phyloP scores from a whole-genome alignment of 2,888 invertebrate genomes.

The Timema cristinae region DNA sequence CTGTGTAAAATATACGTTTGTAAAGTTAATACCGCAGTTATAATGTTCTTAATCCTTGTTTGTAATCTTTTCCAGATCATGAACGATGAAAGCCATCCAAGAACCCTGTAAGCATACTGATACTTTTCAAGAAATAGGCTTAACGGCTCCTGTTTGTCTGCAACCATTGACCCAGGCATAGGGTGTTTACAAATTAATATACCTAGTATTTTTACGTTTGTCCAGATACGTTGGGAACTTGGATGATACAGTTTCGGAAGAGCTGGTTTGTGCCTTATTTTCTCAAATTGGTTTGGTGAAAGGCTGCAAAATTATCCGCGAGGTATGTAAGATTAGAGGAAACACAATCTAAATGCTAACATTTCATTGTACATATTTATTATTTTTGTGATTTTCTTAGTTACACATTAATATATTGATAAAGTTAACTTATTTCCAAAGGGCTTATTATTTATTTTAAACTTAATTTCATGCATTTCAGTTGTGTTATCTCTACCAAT shows the following conservation, averaged over 20 bases:
- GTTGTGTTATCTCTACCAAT: too few relatives aligned
- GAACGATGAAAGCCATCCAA: slow-evolving; percentile 23
- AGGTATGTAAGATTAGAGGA: slow-evolving; percentile 40
- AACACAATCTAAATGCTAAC: too few relatives aligned
- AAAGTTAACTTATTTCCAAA: too few relatives aligned
- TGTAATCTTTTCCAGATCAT: slow-evolving; percentile 18
- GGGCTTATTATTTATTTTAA: too few relatives aligned
- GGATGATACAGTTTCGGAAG: slow-evolving; percentile 53
- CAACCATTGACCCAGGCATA: not conserved
- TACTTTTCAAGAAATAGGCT: not conserved
- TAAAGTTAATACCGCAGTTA: not conserved
- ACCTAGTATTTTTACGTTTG: not conserved
- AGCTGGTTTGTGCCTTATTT: slow-evolving; percentile 54
- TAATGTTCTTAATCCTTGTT: not conserved
- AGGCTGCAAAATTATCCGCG: slow-evolving; percentile 62
- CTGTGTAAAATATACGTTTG: not conserved
- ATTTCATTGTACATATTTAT: too few relatives aligned
- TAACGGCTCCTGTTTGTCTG: not conserved
- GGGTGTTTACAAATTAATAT: not conserved
- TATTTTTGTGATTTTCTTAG: too few relatives aligned
- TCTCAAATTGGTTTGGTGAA: slow-evolving; percentile 58
- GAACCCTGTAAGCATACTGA: slow-evolving; percentile 23
- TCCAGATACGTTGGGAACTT: slow-evolving; percentile 54
- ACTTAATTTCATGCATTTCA: too few relatives aligned
- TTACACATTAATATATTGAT: too few relatives aligned